phyloP scores from a whole-genome alignment of 2,797 vertebrate species.

The Lithobates sylvaticus region DNA sequence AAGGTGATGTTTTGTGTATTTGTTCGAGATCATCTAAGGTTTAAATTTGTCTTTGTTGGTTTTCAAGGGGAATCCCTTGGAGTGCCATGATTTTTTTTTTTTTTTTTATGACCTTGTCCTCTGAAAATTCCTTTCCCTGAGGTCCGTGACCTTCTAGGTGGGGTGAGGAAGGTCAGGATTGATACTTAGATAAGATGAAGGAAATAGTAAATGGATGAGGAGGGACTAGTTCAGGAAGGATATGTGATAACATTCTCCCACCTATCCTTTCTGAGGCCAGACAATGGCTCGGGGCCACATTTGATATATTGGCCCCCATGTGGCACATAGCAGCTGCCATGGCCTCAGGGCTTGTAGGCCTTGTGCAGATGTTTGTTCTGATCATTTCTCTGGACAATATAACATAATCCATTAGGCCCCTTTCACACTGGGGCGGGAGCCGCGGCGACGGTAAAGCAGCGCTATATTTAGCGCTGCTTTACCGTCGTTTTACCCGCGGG shows the following conservation, averaged over 20 bases:
- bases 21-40: too few species aligned
- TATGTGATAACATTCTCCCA: not conserved
- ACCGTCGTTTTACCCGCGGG: too few species aligned
- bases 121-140: not conserved
- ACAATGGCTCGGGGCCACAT: not conserved
- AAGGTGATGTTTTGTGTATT: too few species aligned
- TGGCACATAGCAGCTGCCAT: not conserved
- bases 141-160: constrained; percentile 22
- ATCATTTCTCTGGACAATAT: not conserved
- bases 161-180: constrained; percentile 21
- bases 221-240: not conserved
- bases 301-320: not conserved
- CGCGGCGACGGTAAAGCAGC: too few species aligned
- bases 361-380: not conserved
- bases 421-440: too few species aligned
- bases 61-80: too few species aligned
- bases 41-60: too few species aligned
- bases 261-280: not conserved
- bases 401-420: too few species aligned
- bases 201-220: constrained; percentile 7
- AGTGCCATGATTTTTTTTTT: too few species aligned
- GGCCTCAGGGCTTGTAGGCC: not conserved
- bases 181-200: constrained; percentile 34
- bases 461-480: too few species aligned
- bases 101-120: constrained; percentile 1